Evolutionary conservation across 2,113 vertebrate genomes (phyloP), one percentile per base, ranked within the genome.

Genomic region (Myrmophylax atrothorax): DNA sequence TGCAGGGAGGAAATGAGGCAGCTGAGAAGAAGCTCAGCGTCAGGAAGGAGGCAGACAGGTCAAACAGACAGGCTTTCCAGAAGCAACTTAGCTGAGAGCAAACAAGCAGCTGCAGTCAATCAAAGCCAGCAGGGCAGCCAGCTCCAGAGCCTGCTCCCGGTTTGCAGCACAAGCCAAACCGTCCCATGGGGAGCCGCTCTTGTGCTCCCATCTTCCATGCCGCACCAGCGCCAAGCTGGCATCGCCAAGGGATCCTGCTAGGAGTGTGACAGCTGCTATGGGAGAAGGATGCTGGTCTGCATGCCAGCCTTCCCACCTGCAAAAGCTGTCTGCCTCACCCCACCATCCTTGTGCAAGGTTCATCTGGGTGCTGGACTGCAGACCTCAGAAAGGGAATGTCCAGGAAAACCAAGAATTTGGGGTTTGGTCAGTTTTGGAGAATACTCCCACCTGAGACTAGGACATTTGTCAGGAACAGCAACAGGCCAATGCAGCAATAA

Each of bases 21-120:
- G 88, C 92, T 49, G 90, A 81, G 90, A 58, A 96, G 91, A 1
- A 92, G 85, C 85, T 75, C 66, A 42, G 67, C 3, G 0, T 62
- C 70, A 69, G 87, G 74, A 89, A 63, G 84, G 82, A 91, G 93
- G 69, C 88, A 90, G 80, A 67, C 73, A 52, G 90, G 93, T 94
- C 94, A 92, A 63, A 81, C 22, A 13, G 85, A 68, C 79, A 53
- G 78, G 53, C 90, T 92, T 90, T 89, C 60, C 88, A 87, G 92
- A 56, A 85, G 70, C 82, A 87, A 52, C 87, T 66, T 87, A 1
- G 17, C 17, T 7, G 81, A 72, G 66, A 84, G 70, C 86, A 66
- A 86, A 44, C 33, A 47, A 58, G 87, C 92, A 95, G 85, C 91
- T 96, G 94, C 75, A 91, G 92, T 80, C 75, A 60, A 24, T 81